Evolutionary conservation across 1,140 invertebrate species (phyloP).

Genomic region (Steinernema khuongi): DNA sequence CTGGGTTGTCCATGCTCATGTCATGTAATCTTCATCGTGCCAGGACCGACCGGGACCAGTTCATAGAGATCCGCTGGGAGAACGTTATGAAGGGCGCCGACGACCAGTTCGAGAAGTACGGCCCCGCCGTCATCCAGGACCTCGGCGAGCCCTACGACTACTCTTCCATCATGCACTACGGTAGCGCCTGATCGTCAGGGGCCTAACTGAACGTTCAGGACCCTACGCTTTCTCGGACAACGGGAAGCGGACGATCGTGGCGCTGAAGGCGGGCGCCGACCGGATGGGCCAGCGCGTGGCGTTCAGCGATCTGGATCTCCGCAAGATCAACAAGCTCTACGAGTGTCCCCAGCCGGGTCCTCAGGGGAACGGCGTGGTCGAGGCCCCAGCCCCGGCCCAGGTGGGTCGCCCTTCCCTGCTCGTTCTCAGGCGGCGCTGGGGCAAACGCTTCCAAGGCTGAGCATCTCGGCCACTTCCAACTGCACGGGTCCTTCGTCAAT

Average conservation of each 20-base stretch:
- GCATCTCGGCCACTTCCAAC: background rate
- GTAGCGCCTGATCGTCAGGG: background rate
- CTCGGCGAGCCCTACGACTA: conserved; percentile 60
- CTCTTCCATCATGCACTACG: conserved; percentile 64
- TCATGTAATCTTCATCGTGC: conserved; percentile 22
- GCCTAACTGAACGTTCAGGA: conserved; percentile 21
- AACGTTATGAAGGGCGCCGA: conserved; percentile 56
- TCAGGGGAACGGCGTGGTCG: background rate
- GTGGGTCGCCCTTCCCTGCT: background rate
- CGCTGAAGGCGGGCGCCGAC: conserved; percentile 58
- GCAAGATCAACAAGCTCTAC: conserved; percentile 63
- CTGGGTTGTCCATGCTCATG: too few relatives aligned
- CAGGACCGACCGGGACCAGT: conserved; percentile 56
- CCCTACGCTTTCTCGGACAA: conserved; percentile 63
- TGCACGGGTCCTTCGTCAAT: background rate
- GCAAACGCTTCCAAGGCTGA: background rate
- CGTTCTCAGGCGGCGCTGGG: background rate
- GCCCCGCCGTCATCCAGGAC: conserved; percentile 22
- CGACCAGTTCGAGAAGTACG: conserved; percentile 59
- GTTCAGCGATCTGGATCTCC: conserved; percentile 60
- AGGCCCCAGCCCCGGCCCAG: conserved; percentile 7
- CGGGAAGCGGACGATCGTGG: conserved; percentile 62
- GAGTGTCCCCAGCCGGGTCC: conserved; percentile 58
- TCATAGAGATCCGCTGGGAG: conserved; percentile 55
- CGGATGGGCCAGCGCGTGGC: conserved; percentile 61